phyloP scores from a whole-genome alignment of 2,797 vertebrate genomes.

The Erpetoichthys calabaricus region DNA sequence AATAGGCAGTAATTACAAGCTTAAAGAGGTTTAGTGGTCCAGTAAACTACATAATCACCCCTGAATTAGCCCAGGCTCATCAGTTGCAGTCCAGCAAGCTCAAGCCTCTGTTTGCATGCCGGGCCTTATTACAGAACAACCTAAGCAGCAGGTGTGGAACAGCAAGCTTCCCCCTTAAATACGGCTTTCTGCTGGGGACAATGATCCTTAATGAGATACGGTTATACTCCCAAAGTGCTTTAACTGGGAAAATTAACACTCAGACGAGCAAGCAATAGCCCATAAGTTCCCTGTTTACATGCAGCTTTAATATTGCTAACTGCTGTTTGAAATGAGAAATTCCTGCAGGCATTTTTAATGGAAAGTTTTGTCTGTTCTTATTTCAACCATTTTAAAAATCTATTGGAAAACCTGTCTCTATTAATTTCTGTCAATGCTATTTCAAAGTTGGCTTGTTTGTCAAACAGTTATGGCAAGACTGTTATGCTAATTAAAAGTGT shows the following conservation, averaged over 20 bases:
- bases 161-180: constrained; percentile 67
- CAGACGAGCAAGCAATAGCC: constrained; percentile 28
- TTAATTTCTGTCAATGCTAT: constrained; percentile 28
- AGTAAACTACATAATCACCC: constrained; percentile 99
- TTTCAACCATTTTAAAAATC: background rate
- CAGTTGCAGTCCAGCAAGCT: constrained; percentile 95
- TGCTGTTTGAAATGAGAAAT: background rate
- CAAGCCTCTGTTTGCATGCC: constrained; percentile 75
- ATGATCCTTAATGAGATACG: constrained; percentile 71
- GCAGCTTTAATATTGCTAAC: background rate
- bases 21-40: constrained; percentile 99
- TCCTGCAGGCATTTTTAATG: background rate
- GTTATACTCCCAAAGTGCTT: constrained; percentile 64
- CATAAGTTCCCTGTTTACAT: background rate
- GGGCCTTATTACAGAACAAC: constrained; percentile 65
- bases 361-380: background rate
- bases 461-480: too few relatives aligned
- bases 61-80: constrained; percentile 97
- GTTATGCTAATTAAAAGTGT: too few relatives aligned
- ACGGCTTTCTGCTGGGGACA: constrained; percentile 65
- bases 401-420: background rate
- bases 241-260: constrained; percentile 62
- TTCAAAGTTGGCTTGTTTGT: constrained; percentile 6
- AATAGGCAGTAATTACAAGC: constrained; percentile 99
- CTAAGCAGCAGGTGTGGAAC: constrained; percentile 78